These are phyloP conservation scores for Borostomias antarcticus DNA, from an alignment of 2,797 vertebrate species.

Conservation along the genomic window DNA sequence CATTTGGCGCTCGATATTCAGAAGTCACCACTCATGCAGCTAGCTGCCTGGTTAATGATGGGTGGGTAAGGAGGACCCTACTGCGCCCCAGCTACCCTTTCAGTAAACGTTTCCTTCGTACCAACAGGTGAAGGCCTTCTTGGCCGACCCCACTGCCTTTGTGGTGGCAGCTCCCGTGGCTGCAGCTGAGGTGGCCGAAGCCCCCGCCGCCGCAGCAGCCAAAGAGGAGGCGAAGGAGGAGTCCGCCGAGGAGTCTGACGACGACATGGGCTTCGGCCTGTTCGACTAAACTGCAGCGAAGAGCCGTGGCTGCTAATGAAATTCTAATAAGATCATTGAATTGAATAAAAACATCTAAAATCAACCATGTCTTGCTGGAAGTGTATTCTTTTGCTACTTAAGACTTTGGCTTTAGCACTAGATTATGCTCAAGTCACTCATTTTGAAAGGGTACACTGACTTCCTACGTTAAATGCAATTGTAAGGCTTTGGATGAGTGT, in stretches of 20 bases:
- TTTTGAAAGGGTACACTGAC: too few species aligned
- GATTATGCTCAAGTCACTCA: too few species aligned
- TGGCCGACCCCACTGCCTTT: conserved; percentile 94
- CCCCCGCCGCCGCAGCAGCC: conserved; percentile 72
- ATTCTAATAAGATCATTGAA: conserved; percentile 11
- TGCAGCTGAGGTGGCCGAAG: conserved; percentile 57
- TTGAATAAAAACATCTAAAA: conserved; percentile 57
- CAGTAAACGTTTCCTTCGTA: rapidly evolving
- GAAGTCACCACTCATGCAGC: too few species aligned
- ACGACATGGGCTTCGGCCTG: conserved; percentile 96
- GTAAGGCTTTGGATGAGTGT: too few species aligned
- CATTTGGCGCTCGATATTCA: too few species aligned
- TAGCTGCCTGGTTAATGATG: too few species aligned
- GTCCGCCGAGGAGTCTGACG: conserved; percentile 89
- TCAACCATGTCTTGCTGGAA: not conserved
- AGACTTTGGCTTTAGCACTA: too few species aligned
- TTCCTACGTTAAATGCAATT: too few species aligned
- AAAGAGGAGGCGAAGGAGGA: conserved; percentile 85
- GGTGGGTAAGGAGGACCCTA: too few species aligned
- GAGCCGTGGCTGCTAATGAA: not conserved
- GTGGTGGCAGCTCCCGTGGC: conserved; percentile 80
- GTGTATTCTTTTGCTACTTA: too few species aligned
- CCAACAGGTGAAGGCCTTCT: conserved; percentile 89
- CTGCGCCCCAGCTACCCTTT: not conserved
- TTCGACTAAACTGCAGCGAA: conserved; percentile 80